Percentiles rank a stretch among this genome's conserved stretches.
Evolutionary conservation across 2,888 invertebrate species (phyloP).

Genomic region (Diarsia brunnea): DNA sequence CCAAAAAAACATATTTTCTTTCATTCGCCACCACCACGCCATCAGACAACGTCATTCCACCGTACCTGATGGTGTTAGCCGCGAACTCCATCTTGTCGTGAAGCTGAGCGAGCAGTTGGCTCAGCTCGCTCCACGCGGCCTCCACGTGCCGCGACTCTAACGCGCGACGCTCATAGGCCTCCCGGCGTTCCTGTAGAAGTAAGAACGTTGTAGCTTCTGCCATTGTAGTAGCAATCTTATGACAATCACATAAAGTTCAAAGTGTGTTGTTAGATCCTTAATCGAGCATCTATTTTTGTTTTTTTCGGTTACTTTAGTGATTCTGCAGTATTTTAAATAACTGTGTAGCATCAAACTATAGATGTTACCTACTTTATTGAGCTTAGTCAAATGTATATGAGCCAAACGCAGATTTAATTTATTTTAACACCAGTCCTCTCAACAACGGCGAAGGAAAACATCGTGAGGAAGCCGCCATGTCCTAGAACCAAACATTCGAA

Average conservation of each 20-base stretch:
- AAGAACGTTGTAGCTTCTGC: not conserved
- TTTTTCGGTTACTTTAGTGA: no score
- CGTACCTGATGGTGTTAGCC: constrained; percentile 95
- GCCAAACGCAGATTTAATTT: no score
- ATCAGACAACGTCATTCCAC: no score
- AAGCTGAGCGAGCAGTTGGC: constrained; percentile 96
- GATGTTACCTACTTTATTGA: constrained; percentile 73
- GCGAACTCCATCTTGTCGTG: constrained; percentile 98
- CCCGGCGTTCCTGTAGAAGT: constrained; percentile 92
- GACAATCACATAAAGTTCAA: not conserved
- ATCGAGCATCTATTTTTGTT: not conserved
- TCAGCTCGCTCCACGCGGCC: constrained; percentile 97
- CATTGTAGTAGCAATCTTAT: not conserved
- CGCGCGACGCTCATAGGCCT: constrained; percentile 93
- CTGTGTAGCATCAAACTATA: constrained; percentile 91
- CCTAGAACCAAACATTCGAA: no score
- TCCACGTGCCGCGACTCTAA: constrained; percentile 95
- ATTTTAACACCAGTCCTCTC: no score
- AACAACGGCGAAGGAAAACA: no score
- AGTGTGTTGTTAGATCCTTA: not conserved
- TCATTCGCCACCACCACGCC: no score
- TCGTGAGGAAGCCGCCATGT: no score
- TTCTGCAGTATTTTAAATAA: constrained; percentile 97
- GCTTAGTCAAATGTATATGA: no score
- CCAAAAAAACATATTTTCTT: no score